Evolutionary conservation across 2,113 vertebrate genomes (phyloP), one percentile per base, ranked within the genome.

Genomic region (Malaclemys terrapin): DNA sequence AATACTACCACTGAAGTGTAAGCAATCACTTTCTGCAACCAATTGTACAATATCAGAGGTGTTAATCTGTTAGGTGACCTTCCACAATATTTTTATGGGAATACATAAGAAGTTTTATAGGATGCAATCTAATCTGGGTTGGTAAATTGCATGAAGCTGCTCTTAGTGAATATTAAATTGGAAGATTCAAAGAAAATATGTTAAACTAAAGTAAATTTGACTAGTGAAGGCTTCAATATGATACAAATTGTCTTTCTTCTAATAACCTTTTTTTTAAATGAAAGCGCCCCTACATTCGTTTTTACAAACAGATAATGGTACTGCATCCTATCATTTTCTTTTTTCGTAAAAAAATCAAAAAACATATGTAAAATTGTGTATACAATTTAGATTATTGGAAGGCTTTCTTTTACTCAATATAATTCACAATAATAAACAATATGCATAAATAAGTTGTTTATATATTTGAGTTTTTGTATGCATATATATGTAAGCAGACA

Each of bases 11-110:
- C 92, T 82, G 78, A 87, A 94, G 89, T 75, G n/a, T 25, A 75
- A 31, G 78, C 59, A 91, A 96, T 94, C 80, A 69, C 84, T 93
- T 96, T 94, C 85, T 75, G 62, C 79, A 90, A 87, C 90, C 94
- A 94, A 22, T 72, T 84, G 20, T 62, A 59, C 81, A 95, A 95
- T 38, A 91, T 69, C 76, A 87, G 91, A 95, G 69, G 86, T 93
- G 80, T 91, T 91, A 82, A 80, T 69, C 3, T 45, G 91, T n/a
- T 42, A 59, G 86, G 83, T 93, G 76, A 89, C 95, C 59, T 96
- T 75, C 69, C 69, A 79, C 85, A 91, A 75, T 11, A 29, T 54
- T 91, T 95, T 90, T 84, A 93, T 93, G 76, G 9, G 7, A 29
- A 76, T 94, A 20, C 90, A 81, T 93, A 27, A 86, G 82, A 91